These are phyloP conservation scores for Phataginus tetradactyla DNA, from an alignment of 2,797 vertebrate species.

Conservation along the genomic window DNA sequence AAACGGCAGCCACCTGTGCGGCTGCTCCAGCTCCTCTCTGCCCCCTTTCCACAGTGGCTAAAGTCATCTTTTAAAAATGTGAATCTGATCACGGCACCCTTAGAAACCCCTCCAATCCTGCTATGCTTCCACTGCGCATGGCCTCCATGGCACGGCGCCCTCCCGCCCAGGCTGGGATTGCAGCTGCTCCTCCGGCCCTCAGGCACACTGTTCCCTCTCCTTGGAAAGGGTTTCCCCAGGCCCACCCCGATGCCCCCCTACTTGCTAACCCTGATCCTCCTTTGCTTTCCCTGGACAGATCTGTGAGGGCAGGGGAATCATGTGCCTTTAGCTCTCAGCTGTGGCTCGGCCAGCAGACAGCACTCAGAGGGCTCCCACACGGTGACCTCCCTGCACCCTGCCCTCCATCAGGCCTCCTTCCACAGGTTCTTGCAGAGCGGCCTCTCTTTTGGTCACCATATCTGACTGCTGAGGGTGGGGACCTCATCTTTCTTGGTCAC, in stretches of 20 bases:
- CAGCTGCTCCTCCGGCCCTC: neutral
- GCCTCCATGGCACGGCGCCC: neutral
- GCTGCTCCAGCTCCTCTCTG: neutral
- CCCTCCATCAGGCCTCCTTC: neutral
- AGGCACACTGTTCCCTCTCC: neutral
- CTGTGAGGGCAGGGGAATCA: neutral
- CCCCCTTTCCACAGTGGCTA: neutral
- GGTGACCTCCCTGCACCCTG: neutral
- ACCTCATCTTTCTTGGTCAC: neutral
- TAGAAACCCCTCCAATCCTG: neutral
- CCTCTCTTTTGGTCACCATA: neutral
- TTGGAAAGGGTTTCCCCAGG: neutral
- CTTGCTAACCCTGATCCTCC: neutral
- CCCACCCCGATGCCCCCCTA: no score
- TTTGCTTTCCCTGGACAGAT: neutral
- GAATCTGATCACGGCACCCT: neutral
- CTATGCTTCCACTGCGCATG: rapidly evolving
- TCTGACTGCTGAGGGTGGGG: neutral
- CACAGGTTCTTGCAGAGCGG: neutral
- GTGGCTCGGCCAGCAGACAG: neutral
- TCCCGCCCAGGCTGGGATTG: neutral
- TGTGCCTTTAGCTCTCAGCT: neutral
- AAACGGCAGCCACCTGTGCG: neutral
- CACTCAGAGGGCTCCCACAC: neutral
- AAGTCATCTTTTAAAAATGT: neutral